Conservation (phyloP, 2,113 vertebrate genomes). For the Perccottus glenii region DNA sequence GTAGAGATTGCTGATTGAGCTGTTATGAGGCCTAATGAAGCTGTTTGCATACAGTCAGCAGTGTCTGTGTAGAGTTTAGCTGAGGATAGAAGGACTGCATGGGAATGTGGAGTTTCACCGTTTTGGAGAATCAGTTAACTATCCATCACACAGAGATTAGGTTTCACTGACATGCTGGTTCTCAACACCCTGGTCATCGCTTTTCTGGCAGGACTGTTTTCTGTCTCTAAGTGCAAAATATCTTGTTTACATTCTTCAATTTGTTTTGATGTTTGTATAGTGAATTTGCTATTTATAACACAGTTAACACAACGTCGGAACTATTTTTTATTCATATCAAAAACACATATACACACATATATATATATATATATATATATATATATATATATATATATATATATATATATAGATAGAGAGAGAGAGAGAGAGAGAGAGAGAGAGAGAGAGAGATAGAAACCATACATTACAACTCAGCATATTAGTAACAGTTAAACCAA, state of each 20-base stretch:
- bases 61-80: conserved; percentile 37
- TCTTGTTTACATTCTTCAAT: not conserved
- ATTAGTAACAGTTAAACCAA: conserved; percentile 38
- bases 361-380: conserved; percentile 18
- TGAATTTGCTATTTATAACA: not conserved
- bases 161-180: conserved; percentile 66
- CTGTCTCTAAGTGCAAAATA: conserved; percentile 32
- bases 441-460: too few species aligned
- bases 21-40: conserved; percentile 29
- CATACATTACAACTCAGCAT: conserved; percentile 42
- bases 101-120: conserved; percentile 65
- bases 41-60: conserved; percentile 54
- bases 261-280: not conserved
- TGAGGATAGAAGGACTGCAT: conserved; percentile 39
- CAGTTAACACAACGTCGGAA: conserved; percentile 11
- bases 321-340: conserved; percentile 72
- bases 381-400: not conserved
- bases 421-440: too few species aligned
- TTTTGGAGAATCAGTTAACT: conserved; percentile 68
- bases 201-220: conserved; percentile 58
- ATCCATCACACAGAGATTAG: conserved; percentile 71
- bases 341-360: conserved; percentile 49
- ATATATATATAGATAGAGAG: too few species aligned
- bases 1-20: not conserved
- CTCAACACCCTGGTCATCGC: conserved; percentile 58